These are phyloP conservation scores for Sakesphorus luctuosus DNA, from an alignment of 2,113 vertebrate genomes.

Conservation along the genomic window DNA sequence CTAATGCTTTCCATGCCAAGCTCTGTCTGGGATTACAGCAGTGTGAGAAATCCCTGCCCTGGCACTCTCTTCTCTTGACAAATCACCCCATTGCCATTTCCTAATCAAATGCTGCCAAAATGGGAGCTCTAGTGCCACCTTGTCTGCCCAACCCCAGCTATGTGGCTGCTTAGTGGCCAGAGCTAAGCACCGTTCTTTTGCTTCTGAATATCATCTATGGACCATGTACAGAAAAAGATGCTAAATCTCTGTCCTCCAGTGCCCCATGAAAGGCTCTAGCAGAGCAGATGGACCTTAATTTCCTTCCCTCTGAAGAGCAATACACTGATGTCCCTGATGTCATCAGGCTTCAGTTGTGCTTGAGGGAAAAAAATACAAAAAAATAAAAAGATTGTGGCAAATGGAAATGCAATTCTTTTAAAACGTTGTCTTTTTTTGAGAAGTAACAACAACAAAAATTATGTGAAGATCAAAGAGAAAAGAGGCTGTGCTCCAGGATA, in stretches of 20 bases:
- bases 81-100: background rate
- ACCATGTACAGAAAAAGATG: background rate
- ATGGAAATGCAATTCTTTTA: conserved; percentile 30
- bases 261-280: background rate
- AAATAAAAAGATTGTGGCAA: background rate
- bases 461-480: conserved; percentile 43
- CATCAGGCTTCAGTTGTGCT: background rate
- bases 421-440: conserved; percentile 11
- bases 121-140: background rate
- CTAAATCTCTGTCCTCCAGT: background rate
- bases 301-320: background rate
- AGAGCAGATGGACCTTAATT: background rate
- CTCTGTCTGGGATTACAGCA: background rate
- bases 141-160: background rate
- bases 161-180: background rate
- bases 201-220: background rate
- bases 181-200: background rate
- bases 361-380: no score
- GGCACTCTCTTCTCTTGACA: background rate
- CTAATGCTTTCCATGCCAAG: background rate
- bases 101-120: background rate
- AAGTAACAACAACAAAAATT: conserved; percentile 24
- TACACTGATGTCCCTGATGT: background rate
- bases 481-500: background rate
- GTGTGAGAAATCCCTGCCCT: background rate